Percentiles rank a stretch among this genome's conserved stretches.
These are phyloP conservation scores for Cerastoderma edule DNA, from an alignment of 2,888 invertebrate species.

Conservation along the genomic window DNA sequence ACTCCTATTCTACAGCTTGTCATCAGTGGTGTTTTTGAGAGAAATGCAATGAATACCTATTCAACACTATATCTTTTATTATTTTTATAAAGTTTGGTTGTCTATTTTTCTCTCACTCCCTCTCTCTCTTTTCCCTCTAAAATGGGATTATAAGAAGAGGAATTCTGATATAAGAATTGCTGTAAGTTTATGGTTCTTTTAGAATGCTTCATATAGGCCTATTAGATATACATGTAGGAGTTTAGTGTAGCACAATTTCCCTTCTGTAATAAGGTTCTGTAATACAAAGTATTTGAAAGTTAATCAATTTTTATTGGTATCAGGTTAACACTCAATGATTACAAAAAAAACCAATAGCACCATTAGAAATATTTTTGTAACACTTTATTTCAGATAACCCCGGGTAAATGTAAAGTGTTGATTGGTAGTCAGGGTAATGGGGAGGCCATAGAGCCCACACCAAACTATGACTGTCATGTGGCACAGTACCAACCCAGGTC, in stretches of 20 bases:
- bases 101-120: too few relatives aligned
- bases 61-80: too few relatives aligned
- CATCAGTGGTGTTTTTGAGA: too few relatives aligned
- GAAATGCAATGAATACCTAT: too few relatives aligned
- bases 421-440: slow-evolving; percentile 35
- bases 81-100: too few relatives aligned
- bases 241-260: not conserved
- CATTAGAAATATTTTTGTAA: not conserved
- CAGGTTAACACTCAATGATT: too few relatives aligned
- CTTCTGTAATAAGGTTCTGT: not conserved
- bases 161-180: too few relatives aligned
- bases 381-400: slow-evolving; percentile 58
- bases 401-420: slow-evolving; percentile 73
- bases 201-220: not conserved
- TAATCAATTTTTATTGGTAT: too few relatives aligned
- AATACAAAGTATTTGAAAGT: not conserved
- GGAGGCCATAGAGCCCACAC: slow-evolving; percentile 70
- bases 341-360: not conserved
- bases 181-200: too few relatives aligned
- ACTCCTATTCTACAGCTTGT: too few relatives aligned
- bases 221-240: not conserved
- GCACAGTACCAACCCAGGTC: slow-evolving; percentile 61
- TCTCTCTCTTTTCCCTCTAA: too few relatives aligned
- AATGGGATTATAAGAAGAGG: too few relatives aligned
- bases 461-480: slow-evolving; percentile 77